Conservation (phyloP, 1,140 invertebrate genomes). For the Neotoxoptera formosana region DNA sequence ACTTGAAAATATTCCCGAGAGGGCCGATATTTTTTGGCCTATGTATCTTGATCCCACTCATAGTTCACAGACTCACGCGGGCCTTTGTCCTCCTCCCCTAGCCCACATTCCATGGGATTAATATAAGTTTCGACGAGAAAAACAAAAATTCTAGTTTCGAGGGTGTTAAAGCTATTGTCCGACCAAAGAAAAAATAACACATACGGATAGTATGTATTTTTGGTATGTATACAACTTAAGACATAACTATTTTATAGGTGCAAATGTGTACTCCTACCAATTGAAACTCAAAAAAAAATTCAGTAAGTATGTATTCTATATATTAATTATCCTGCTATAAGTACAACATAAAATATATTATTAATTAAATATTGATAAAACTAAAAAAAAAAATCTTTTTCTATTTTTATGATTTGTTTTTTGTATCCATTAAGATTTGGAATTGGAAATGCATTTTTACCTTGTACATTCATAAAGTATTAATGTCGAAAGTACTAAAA, state of each 20-base stretch:
- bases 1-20: not conserved
- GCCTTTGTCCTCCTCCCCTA: not conserved
- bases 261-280: not conserved
- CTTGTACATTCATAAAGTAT: not conserved
- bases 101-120: not conserved
- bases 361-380: not conserved
- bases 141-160: not conserved
- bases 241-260: not conserved
- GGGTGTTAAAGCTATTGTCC: not conserved
- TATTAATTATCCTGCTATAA: not conserved
- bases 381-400: no score
- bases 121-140: not conserved
- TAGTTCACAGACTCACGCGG: not conserved
- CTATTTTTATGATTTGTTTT: not conserved
- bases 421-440: not conserved
- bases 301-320: no score
- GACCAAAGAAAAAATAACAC: not conserved
- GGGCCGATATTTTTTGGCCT: slow-evolving; percentile 8
- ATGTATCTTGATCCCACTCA: not conserved
- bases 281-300: not conserved
- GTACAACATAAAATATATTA: not conserved
- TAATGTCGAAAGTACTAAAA: not conserved
- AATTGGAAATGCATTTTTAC: not conserved
- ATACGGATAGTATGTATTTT: not conserved
- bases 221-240: not conserved